Percentiles rank a stretch among this genome's conserved stretches.
phyloP scores from a whole-genome alignment of 2,888 invertebrate genomes.

The Sceliomorpha sp. region DNA sequence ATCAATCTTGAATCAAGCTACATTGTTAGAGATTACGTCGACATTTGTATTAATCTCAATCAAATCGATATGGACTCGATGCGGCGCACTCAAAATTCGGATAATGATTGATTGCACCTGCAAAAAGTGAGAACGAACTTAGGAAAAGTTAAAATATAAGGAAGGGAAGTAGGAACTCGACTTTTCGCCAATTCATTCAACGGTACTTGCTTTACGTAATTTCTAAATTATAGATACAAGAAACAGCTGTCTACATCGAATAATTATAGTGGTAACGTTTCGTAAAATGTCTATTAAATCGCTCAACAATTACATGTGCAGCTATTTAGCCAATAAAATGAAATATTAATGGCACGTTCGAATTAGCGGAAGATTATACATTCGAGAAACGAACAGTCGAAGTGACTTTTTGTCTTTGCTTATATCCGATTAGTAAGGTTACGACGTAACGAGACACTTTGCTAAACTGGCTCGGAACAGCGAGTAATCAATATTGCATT shows the following conservation, averaged over 20 bases:
- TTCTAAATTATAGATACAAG: constrained; percentile 25
- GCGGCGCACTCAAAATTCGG: too few species aligned
- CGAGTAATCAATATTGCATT: constrained; percentile 48
- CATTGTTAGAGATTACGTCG: too few species aligned
- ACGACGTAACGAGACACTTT: constrained; percentile 47
- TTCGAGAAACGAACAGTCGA: constrained; percentile 11
- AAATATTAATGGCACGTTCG: constrained; percentile 53
- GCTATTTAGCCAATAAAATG: constrained; percentile 54
- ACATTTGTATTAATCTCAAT: too few species aligned
- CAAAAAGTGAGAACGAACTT: too few species aligned
- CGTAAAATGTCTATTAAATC: constrained; percentile 46
- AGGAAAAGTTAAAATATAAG: too few species aligned
- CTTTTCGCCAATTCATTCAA: too few species aligned
- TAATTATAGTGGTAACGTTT: constrained; percentile 36
- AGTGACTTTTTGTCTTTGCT: constrained; percentile 46
- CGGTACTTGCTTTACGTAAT: constrained; percentile 35
- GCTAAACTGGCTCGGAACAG: constrained; percentile 32
- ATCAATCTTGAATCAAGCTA: too few species aligned
- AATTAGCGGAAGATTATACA: constrained; percentile 38
- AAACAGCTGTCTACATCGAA: constrained; percentile 38
- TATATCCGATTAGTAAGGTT: constrained; percentile 47
- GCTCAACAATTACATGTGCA: constrained; percentile 42
- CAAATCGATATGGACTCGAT: too few species aligned
- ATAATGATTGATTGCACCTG: too few species aligned
- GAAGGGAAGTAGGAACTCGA: too few species aligned